Percentiles rank a stretch among this genome's conserved stretches.
These are phyloP conservation scores for Microtus pennsylvanicus DNA, from an alignment of 2,113 vertebrate species.

Conservation along the genomic window DNA sequence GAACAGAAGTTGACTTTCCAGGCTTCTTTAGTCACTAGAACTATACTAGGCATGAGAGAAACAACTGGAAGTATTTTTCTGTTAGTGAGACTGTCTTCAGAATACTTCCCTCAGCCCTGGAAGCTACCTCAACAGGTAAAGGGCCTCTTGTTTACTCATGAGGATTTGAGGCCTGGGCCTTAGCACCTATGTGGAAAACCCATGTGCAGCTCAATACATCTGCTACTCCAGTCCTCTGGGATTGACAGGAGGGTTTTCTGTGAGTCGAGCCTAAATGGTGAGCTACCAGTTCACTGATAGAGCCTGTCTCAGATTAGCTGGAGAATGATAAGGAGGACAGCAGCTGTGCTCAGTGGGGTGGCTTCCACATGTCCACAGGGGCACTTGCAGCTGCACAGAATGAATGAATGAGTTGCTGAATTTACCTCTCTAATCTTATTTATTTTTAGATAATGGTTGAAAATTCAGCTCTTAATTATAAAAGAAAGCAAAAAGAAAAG, in stretches of 20 bases:
- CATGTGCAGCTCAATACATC: background rate
- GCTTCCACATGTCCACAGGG: background rate
- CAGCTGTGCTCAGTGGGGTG: background rate
- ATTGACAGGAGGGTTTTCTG: background rate
- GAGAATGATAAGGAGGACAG: background rate
- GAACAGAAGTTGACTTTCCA: background rate
- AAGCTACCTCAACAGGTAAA: background rate
- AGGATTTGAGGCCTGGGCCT: background rate
- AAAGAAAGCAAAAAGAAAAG: constrained; percentile 12
- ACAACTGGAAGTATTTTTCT: background rate
- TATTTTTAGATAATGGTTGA: background rate
- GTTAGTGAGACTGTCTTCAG: constrained; percentile 21
- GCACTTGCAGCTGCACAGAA: background rate
- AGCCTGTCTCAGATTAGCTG: background rate
- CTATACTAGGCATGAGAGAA: background rate
- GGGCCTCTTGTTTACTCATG: background rate
- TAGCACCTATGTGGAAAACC: background rate
- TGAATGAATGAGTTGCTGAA: background rate
- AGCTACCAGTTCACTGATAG: background rate
- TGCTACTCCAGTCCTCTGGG: background rate
- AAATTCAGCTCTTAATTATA: constrained; percentile 11
- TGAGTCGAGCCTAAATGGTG: background rate
- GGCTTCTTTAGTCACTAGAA: background rate
- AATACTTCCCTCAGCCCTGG: background rate
- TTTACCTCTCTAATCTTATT: background rate